Percentiles rank a stretch among this genome's conserved stretches.
Conservation (phyloP, 1,140 invertebrate species). For the Formica exsecta region DNA sequence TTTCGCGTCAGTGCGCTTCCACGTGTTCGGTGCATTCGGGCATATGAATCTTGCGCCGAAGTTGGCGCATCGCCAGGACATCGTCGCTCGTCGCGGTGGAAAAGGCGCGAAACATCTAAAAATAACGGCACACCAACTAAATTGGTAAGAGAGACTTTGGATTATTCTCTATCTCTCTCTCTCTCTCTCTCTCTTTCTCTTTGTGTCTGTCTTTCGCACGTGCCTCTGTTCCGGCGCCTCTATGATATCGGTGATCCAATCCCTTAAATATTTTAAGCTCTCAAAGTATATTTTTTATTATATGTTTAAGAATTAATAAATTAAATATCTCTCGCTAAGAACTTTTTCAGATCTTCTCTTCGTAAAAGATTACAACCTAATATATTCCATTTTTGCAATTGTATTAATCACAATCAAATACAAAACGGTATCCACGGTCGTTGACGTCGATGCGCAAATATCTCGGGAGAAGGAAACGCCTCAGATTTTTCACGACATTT, state of each 20-base stretch:
- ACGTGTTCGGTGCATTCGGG: constrained; percentile 60
- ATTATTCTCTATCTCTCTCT: neutral
- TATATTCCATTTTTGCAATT: neutral
- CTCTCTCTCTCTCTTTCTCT: too few relatives aligned
- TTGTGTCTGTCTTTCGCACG: neutral
- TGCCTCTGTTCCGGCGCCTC: neutral
- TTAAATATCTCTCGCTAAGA: neutral
- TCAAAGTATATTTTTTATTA: too few relatives aligned
- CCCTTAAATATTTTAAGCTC: neutral
- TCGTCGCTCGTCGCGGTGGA: constrained; percentile 32
- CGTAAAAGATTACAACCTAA: neutral
- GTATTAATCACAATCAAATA: neutral
- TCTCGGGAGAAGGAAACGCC: neutral
- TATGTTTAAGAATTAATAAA: neutral
- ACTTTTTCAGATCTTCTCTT: neutral
- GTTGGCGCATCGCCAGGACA: constrained; percentile 67
- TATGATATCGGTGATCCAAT: neutral
- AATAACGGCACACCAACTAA: constrained; percentile 56
- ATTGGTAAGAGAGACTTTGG: constrained; percentile 28
- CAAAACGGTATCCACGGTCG: neutral
- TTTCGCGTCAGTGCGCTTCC: constrained; percentile 35
- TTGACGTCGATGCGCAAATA: neutral
- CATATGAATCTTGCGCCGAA: constrained; percentile 50
- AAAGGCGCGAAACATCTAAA: constrained; percentile 76
- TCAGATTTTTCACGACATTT: neutral